These are phyloP conservation scores for Brachystomella parvula DNA, from an alignment of 1,140 invertebrate species.

Conservation along the genomic window DNA sequence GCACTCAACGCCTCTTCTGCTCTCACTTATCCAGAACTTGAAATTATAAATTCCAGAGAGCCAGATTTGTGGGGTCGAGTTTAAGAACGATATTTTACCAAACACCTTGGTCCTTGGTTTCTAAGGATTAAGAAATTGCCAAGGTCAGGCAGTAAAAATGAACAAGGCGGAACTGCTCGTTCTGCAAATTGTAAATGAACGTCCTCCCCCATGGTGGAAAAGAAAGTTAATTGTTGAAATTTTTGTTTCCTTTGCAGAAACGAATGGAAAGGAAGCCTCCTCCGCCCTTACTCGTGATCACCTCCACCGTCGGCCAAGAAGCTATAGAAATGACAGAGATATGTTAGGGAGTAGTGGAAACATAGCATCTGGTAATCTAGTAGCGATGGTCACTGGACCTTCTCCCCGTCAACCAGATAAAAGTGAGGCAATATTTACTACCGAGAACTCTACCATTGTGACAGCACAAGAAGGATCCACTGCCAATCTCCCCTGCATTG, in stretches of 20 bases:
- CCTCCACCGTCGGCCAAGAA: constrained; percentile 27
- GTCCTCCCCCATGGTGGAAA: neutral
- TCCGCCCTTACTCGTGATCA: neutral
- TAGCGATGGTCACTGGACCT: neutral
- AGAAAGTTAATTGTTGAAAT: neutral
- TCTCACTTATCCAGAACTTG: neutral
- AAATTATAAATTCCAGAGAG: no score
- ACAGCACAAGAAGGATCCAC: constrained; percentile 63
- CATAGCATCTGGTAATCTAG: constrained; percentile 11
- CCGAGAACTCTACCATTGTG: constrained; percentile 47
- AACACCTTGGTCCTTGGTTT: neutral
- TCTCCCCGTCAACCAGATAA: constrained; percentile 25
- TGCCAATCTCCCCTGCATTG: constrained; percentile 60
- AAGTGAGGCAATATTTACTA: constrained; percentile 37
- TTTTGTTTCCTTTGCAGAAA: neutral
- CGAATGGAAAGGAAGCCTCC: neutral
- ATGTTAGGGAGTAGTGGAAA: constrained; percentile 14
- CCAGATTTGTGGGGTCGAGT: no score
- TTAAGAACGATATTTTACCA: neutral
- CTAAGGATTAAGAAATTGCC: neutral
- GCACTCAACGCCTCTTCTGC: neutral
- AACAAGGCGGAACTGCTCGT: neutral
- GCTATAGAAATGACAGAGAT: constrained; percentile 26
- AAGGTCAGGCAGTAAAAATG: neutral
- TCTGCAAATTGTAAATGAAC: neutral